Evolutionary conservation across 2,797 vertebrate species (phyloP).

Genomic region (Muscicapa striata): DNA sequence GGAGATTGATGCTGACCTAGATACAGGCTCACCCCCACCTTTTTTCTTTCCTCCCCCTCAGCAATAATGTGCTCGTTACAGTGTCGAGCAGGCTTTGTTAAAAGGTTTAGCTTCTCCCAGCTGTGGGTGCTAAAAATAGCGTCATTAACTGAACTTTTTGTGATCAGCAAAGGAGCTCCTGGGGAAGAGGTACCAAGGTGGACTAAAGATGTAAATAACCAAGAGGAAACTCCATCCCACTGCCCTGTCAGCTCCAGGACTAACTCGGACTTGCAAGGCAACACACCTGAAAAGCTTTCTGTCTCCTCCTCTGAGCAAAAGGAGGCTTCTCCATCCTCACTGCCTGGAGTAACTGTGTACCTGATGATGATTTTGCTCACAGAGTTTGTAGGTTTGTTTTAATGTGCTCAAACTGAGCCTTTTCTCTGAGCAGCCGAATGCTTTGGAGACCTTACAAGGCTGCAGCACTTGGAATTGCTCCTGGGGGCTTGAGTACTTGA

Average conservation of each 20-base stretch:
- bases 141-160: neutral
- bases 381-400: neutral
- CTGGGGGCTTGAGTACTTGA: neutral
- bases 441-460: neutral
- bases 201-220: neutral
- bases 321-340: neutral
- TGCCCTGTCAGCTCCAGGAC: neutral
- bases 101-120: conserved; percentile 30
- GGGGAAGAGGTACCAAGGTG: neutral
- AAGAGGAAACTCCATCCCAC: neutral
- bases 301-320: neutral
- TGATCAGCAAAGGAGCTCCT: conserved; percentile 5
- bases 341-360: neutral
- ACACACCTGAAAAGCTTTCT: neutral
- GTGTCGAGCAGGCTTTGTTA: conserved; percentile 3
- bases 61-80: conserved; percentile 1
- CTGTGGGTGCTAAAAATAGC: conserved; percentile 30
- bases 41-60: neutral
- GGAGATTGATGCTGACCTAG: conserved; percentile 55
- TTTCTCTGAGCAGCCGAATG: neutral
- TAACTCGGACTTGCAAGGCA: neutral
- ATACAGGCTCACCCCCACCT: neutral
- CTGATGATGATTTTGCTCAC: neutral
- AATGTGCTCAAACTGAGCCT: neutral
- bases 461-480: neutral